Evolutionary conservation across 1,140 invertebrate species (phyloP).

Genomic region (Zaprionus inermis): DNA sequence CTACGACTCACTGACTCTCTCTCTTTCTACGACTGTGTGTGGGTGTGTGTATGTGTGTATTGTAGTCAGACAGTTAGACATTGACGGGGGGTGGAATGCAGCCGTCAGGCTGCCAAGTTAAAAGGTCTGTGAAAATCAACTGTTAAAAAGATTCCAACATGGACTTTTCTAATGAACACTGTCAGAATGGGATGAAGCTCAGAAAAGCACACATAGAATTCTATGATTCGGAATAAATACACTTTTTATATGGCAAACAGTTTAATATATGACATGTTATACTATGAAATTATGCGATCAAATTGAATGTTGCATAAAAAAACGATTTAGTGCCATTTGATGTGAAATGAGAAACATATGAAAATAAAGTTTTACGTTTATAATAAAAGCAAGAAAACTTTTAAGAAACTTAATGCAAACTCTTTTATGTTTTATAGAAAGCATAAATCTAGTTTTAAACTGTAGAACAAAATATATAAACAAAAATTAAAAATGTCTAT

Average conservation of each 20-base stretch:
- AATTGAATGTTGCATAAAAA: too few relatives aligned
- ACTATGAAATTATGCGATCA: background rate
- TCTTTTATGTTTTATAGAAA: too few relatives aligned
- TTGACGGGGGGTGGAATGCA: slow-evolving; percentile 4
- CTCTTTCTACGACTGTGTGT: background rate
- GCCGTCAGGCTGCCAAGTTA: background rate
- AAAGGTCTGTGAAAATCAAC: background rate
- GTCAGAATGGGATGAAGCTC: background rate
- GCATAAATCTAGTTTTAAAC: too few relatives aligned
- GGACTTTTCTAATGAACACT: background rate
- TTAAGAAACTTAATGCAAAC: too few relatives aligned
- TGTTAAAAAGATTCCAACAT: background rate
- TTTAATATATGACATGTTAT: background rate
- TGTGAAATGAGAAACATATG: background rate
- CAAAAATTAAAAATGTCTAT: too few relatives aligned
- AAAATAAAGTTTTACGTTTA: too few relatives aligned
- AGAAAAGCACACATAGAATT: too few relatives aligned
- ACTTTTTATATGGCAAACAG: background rate
- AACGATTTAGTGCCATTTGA: background rate
- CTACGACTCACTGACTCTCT: background rate
- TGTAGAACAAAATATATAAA: too few relatives aligned
- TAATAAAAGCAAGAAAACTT: too few relatives aligned
- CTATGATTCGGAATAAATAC: too few relatives aligned
- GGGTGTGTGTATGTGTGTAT: background rate
- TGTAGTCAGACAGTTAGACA: background rate